Base-by-base conservation (phyloP, 2,797 vertebrate species). In the Microhierax caerulescens region DNA sequence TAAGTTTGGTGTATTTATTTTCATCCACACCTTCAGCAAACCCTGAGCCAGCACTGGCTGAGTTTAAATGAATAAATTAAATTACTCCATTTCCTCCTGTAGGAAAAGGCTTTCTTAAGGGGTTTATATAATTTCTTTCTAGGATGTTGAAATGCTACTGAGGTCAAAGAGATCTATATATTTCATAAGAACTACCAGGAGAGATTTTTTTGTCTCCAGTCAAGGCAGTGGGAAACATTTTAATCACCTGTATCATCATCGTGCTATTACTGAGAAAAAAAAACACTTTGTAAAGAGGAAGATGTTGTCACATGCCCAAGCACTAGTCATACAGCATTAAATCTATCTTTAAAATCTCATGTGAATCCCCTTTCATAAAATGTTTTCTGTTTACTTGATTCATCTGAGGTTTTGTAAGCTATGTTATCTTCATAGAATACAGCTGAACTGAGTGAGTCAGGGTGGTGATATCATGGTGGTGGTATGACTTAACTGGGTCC, bases 1-100 rank as follows among this genome's bases (percentile, higher is more conserved):
- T 27, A 59, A 74, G 25, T 90, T 85, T 75, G 75, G 59, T n/a
- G 21, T 95, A 56, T 93, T 95, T 94, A 82, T 85, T 87, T 95
- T 93, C 89, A 53, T 85, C 78, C 85, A 72, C 77, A 93, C 70
- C 53, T 85, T 87, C 86, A 83, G 53, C 53, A 81, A 91, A 88
- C 15, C 15, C 64, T 61, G 92, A 87, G 64, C 57, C 77, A 96
- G 75, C 45, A 68, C 19, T 72, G 53, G 37, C 41, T 89, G 48
- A 74, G 34, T 63, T 85, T 74, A 80, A 80, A 87, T 74, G 21
- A 93, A 92, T 74, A 80, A 80, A 87, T 74, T 19, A 93, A 92
- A 89, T 72, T 25, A 27, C 12, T 87, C 56, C 7, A 11, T 67
- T 93, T 92, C 54, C 68, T 61, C 32, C 53, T 45, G 8, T 20